Percentiles rank a stretch among this genome's conserved stretches.
These are phyloP conservation scores for Leucophenga maculata DNA, from an alignment of 2,888 invertebrate genomes.

Conservation along the genomic window DNA sequence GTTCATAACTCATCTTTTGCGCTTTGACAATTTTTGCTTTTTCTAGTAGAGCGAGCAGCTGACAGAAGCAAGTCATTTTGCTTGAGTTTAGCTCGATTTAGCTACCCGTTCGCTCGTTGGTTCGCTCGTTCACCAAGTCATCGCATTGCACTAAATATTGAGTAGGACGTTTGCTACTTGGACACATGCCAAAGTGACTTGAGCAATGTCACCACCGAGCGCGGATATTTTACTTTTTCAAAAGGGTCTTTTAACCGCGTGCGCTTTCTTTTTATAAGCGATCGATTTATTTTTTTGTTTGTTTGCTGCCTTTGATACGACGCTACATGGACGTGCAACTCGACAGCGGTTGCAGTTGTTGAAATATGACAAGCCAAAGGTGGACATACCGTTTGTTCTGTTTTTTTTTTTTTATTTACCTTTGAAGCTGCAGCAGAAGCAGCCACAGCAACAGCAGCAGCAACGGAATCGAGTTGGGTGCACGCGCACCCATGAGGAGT, in stretches of 20 bases:
- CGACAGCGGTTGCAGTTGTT: too few species aligned
- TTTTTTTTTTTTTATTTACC: background rate
- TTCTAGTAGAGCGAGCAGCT: background rate
- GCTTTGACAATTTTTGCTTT: background rate
- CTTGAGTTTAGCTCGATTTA: too few species aligned
- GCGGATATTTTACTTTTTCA: background rate
- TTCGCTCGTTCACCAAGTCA: too few species aligned
- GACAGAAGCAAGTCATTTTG: conserved; percentile 10
- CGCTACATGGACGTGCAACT: background rate
- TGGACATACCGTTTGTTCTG: background rate
- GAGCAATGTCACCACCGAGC: conserved; percentile 12
- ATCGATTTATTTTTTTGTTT: background rate
- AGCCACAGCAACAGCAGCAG: background rate
- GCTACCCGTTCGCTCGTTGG: too few species aligned
- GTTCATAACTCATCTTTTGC: conserved; percentile 28
- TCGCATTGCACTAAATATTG: conserved; percentile 11
- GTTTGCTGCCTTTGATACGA: background rate
- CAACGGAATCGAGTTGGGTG: background rate
- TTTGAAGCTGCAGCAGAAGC: too few species aligned
- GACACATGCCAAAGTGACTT: conserved; percentile 18
- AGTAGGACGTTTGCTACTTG: conserved; percentile 4
- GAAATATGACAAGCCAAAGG: conserved; percentile 18
- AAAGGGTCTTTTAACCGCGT: conserved; percentile 3
- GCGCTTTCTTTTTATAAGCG: background rate
- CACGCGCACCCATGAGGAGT: conserved; percentile 6